Evolutionary conservation across 2,888 invertebrate species (phyloP), one percentile per base, ranked within the genome.

Genomic region (Calameuta pallipes): DNA sequence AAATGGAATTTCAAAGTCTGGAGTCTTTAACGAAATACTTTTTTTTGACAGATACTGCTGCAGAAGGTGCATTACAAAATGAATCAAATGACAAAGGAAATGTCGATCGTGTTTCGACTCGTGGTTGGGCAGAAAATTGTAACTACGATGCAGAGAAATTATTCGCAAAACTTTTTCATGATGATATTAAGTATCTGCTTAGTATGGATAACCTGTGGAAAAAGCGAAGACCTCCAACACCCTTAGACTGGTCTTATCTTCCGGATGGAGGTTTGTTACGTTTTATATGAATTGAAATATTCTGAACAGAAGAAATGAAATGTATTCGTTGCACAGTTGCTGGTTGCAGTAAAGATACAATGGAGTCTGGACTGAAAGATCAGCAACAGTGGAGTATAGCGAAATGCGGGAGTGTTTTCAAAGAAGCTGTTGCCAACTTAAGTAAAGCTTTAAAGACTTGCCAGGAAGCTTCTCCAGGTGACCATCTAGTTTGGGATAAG

Each of bases 141-240:
- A 94, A 95, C 82, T 99, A 98, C 89, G 95, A 98, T 88, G 93
- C 97, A 0, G 94, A 95, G 84, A 96, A 97, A 89, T 91, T 99
- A 23, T 99, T 99, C 88, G 94, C 95, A 70, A 99, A 99, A 92
- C 94, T 99, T 80, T 99, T 99, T 92, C 93, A 94, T 81, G 97
- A 98, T 90, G 99, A 99, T 91, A 98, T 99, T 77, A 95, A 96
- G 80, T 99, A 99, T 91, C 93, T 99, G 82, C 92, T 99, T 78
- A 96, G 95, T 3, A 99, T 99, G 99, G 95, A 96, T 85, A 97
- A 98, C 90, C 92, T 99, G 77, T 99, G 99, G 99, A 97, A 97
- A 92, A 96, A 95, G 79, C 94, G 99, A 37, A 94, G 95, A 84
- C 94, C 97, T 0, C 99, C 99, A 0, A 94, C 93, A 2, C 98